Base-by-base conservation (phyloP, 2,797 vertebrate genomes). In the Ceryle rudis region DNA sequence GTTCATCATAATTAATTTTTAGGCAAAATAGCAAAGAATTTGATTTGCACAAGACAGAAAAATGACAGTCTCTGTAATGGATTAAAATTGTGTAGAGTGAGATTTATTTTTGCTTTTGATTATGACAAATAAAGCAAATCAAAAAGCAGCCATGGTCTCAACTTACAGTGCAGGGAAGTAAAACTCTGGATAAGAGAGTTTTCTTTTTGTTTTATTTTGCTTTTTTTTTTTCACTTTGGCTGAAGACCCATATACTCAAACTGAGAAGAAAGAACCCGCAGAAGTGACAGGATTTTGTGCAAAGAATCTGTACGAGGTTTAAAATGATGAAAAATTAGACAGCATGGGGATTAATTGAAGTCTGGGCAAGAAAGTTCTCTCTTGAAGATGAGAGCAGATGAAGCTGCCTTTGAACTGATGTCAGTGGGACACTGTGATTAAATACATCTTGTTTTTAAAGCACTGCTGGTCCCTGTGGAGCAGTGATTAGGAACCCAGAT, bases 391-490 rank as follows among this genome's bases (percentile, higher is more conserved):
- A 73, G 66, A 95, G 71, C 83, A 58, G 20, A 77, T 88, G 90
- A n/a, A 90, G 64, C 64, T 78, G 67, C 61, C 77, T 93, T 94
- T 95, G 91, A 96, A 95, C 71, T 64, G 61, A 41, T 90, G 51
- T 95, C 79, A 78, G 35, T 91, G 88, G 49, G 60, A 95, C 62
- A 29, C 47, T 39, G 54, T 96, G 87, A 96, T 95, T 96, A 92
- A 92, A 79, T 55, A 55, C 74, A 85, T 57, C 61, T 82, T 96
- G 67, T 90, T 96, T 85, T 82, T 94, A 95, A 92, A 90, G 70
- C 1, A 0, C 33, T 90, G 37, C 41, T 0, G 2, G n/a, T 89
- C 83, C 51, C 69, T 14, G 49, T 46, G 72, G 58, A 67, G 55
- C n/a, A 11, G 5, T 84, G 86, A 66, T 95, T 91, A 87, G 62